phyloP scores from a whole-genome alignment of 1,140 invertebrate species.

The Drosophila yakuba region DNA sequence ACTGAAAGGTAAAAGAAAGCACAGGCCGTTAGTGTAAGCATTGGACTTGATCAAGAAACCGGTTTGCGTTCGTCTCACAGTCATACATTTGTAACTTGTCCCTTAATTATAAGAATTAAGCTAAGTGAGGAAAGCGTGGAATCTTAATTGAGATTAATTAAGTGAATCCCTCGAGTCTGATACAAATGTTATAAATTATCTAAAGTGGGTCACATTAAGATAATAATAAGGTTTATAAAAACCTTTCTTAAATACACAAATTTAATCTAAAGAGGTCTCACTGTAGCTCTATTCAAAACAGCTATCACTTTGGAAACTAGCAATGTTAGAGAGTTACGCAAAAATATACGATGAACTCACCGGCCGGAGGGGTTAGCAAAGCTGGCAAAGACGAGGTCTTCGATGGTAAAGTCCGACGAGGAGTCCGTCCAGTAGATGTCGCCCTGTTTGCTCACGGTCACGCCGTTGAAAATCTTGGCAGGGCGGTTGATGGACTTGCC shows the following conservation, averaged over 20 bases:
- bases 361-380: constrained; percentile 90
- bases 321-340: not conserved
- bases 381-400: constrained; percentile 87
- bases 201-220: too few relatives aligned
- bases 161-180: not conserved
- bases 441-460: constrained; percentile 89
- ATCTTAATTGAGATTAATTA: not conserved
- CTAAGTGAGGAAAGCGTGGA: not conserved
- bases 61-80: constrained; percentile 37
- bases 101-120: too few relatives aligned
- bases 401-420: constrained; percentile 87
- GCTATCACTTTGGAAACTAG: not conserved
- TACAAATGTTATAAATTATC: too few relatives aligned
- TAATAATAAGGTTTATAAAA: too few relatives aligned
- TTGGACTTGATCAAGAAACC: constrained; percentile 50
- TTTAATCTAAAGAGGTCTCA: not conserved
- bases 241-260: too few relatives aligned
- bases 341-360: constrained; percentile 85
- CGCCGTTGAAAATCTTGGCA: constrained; percentile 86
- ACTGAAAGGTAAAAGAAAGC: constrained; percentile 43
- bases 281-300: not conserved
- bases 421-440: constrained; percentile 92
- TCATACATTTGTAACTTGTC: constrained; percentile 4
- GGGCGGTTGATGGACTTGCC: constrained; percentile 69
- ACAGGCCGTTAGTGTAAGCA: constrained; percentile 21